Evolutionary conservation across 1,140 invertebrate genomes (phyloP), one percentile per base, ranked within the genome.

Genomic region (Geopemphigus sp.): DNA sequence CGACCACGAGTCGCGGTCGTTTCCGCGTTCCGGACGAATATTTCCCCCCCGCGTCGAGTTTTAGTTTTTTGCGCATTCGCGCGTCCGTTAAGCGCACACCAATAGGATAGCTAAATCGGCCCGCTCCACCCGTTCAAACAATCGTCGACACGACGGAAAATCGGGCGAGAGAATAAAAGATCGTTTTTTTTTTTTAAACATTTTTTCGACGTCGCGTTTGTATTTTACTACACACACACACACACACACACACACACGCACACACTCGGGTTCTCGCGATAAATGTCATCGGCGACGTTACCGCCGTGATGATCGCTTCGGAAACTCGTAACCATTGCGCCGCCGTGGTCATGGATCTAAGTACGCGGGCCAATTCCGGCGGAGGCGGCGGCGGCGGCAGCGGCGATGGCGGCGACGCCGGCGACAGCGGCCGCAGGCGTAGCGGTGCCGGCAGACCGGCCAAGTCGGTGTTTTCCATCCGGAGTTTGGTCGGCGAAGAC

Each of bases 391-490:
- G 24, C 24, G 29, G 24, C 68, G 68, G 53, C 68, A 17, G 26
- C 57, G 57, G 45, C 66, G 66, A 70, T 14, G 24, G 45, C 45
- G 53, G 45, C 66, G 66, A 70, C 66, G 24, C 24, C 59, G 59
- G 47, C 17, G 19, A 24, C 26, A 26, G 26, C 14, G 14, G 47
- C 19, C 29, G 68, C 1, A n/a, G 45, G 11, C 6, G 59, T 12
- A 26, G 66, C n/a, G 73, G 22, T 17, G 80, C 81, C 57, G 68
- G 81, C 5, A 73, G 83, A 22, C 82, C 80, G 12, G 83, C 83
- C 54, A 83, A 83, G 76, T 82, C 82, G 64, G 82, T 83, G 50
- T 83, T 83, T 81, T 83, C 82, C 26, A 83, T 83, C 68, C 53
- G 83, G 5, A 83, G 83, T 56, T 56, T 83, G 22, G 83, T 83